phyloP scores from a whole-genome alignment of 2,113 vertebrate genomes.

The Bufo bufo region DNA sequence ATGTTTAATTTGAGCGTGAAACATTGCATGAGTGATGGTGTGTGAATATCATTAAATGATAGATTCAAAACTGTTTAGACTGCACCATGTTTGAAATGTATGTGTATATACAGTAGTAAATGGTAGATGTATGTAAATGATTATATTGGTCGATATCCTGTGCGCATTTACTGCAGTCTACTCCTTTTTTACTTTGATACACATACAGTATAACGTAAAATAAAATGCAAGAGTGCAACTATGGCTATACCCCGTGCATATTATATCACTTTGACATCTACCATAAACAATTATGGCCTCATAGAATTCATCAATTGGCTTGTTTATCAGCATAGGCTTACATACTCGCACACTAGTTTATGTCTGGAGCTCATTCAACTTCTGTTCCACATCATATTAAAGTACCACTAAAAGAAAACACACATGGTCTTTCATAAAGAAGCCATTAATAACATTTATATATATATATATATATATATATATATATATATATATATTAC shows the following conservation, averaged over 20 bases:
- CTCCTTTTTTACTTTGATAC: constrained; percentile 23
- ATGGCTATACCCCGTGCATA: background rate
- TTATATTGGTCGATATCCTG: background rate
- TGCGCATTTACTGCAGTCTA: background rate
- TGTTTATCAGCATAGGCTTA: constrained; percentile 18
- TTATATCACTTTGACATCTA: constrained; percentile 14
- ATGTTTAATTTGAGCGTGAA: background rate
- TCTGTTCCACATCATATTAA: background rate
- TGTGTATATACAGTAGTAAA: constrained; percentile 35
- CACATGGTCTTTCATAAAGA: background rate
- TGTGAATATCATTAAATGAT: background rate
- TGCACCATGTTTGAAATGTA: too few species aligned
- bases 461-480: too few species aligned
- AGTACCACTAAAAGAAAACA: background rate
- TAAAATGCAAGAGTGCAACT: background rate
- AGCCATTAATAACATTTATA: background rate
- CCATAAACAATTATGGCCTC: constrained; percentile 5
- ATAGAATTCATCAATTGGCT: background rate
- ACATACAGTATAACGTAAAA: background rate
- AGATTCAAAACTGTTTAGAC: background rate
- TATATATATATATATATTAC: too few species aligned
- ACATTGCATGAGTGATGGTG: background rate
- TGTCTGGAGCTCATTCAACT: background rate
- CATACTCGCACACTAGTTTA: background rate
- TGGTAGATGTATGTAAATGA: background rate